A percentile compares a stretch with the other conserved stretches of the same genome.
Evolutionary conservation across 2,797 vertebrate genomes (phyloP).

Genomic region (Anguilla anguilla): DNA sequence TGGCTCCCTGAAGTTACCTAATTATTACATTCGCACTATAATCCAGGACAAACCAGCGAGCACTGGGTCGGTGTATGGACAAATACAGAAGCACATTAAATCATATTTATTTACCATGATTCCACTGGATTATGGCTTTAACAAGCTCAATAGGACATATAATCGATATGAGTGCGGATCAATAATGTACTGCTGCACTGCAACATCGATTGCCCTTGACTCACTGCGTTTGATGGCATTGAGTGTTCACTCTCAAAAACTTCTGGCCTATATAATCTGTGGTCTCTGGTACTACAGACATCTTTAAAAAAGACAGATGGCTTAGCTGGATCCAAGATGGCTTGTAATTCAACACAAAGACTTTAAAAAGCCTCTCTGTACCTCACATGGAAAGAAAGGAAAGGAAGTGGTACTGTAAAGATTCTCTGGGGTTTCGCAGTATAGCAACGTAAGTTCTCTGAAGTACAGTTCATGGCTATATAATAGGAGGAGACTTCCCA

Average conservation of each 20-base stretch:
- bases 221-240: neutral
- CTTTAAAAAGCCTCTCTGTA: neutral
- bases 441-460: neutral
- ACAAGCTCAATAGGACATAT: neutral
- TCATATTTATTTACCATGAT: neutral
- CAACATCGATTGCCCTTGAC: conserved; percentile 6
- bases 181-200: neutral
- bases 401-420: neutral
- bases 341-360: neutral
- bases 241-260: neutral
- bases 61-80: neutral
- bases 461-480: neutral
- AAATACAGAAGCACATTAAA: neutral
- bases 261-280: neutral
- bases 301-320: neutral
- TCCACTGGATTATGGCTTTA: neutral
- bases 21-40: neutral
- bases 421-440: neutral
- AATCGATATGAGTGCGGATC: neutral
- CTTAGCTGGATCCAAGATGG: neutral
- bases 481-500: neutral
- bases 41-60: neutral
- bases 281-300: neutral
- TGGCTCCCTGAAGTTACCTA: too few species aligned
- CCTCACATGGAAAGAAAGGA: neutral